Conservation (phyloP, 23 tunicate genomes). For the Diplosoma virens region DNA sequence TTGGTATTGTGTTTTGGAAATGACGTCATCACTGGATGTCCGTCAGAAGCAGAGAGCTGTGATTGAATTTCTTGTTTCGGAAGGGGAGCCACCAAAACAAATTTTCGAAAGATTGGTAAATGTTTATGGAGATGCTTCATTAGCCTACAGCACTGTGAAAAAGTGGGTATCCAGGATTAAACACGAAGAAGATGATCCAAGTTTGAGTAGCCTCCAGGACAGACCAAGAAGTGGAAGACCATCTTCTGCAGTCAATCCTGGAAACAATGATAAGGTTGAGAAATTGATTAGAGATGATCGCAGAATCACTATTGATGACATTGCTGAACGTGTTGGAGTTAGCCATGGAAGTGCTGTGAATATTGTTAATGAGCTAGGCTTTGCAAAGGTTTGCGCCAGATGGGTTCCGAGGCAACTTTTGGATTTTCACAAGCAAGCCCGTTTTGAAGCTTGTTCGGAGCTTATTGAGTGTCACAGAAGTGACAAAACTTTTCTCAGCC, state of each 20-base stretch:
- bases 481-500: too few species aligned
- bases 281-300: neutral
- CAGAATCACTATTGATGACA: neutral
- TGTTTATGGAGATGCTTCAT: neutral
- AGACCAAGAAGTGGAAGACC: neutral
- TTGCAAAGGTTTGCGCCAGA: neutral
- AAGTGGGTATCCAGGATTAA: conserved; percentile 7
- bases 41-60: neutral
- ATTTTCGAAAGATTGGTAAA: neutral
- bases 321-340: neutral
- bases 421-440: neutral
- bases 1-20: neutral
- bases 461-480: too few species aligned
- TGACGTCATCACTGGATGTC: neutral
- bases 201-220: neutral
- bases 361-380: neutral
- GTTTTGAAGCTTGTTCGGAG: neutral
- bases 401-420: neutral
- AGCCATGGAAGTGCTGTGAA: neutral
- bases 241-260: neutral
- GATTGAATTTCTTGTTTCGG: conserved; percentile 9
- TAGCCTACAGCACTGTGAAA: neutral
- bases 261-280: conserved; percentile 8
- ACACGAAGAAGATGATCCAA: neutral
- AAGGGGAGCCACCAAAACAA: neutral